Percentiles rank a stretch among this genome's conserved stretches.
These are phyloP conservation scores for Ormyrus rosae DNA, from an alignment of 2,888 invertebrate species.

Conservation along the genomic window DNA sequence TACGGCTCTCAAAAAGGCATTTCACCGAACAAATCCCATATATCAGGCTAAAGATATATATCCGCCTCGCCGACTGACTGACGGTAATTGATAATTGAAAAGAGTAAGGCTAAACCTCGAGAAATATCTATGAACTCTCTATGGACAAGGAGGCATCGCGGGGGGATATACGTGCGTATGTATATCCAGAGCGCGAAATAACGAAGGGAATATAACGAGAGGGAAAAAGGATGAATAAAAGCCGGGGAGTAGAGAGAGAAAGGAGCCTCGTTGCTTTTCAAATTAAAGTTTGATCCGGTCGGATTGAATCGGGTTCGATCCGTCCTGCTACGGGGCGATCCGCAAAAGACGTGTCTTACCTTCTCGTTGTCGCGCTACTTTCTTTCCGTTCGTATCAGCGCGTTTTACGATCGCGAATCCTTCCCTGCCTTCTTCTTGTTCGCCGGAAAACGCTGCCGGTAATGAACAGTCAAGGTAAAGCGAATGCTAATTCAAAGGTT, in stretches of 20 bases:
- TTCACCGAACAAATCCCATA: no score
- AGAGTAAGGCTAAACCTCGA: neutral
- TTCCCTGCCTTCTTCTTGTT: no score
- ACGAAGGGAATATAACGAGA: constrained; percentile 34
- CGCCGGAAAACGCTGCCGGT: no score
- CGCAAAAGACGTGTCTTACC: constrained; percentile 28
- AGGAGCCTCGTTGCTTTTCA: constrained; percentile 38
- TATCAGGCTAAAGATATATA: no score
- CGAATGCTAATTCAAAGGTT: no score
- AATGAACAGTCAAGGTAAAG: no score
- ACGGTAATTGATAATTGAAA: neutral
- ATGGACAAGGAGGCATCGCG: no score
- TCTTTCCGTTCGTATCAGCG: no score
- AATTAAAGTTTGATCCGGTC: constrained; percentile 52
- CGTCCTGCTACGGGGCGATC: neutral
- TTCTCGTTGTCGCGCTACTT: neutral
- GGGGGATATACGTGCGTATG: neutral
- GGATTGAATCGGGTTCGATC: constrained; percentile 39
- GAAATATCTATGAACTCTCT: no score
- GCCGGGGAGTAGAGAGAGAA: neutral
- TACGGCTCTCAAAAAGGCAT: no score
- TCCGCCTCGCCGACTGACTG: neutral
- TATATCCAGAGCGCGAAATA: neutral
- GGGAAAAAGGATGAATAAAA: constrained; percentile 30
- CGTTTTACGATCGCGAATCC: no score